phyloP scores from a whole-genome alignment of 2,113 vertebrate genomes.

The Acrocephalus arundinaceus region DNA sequence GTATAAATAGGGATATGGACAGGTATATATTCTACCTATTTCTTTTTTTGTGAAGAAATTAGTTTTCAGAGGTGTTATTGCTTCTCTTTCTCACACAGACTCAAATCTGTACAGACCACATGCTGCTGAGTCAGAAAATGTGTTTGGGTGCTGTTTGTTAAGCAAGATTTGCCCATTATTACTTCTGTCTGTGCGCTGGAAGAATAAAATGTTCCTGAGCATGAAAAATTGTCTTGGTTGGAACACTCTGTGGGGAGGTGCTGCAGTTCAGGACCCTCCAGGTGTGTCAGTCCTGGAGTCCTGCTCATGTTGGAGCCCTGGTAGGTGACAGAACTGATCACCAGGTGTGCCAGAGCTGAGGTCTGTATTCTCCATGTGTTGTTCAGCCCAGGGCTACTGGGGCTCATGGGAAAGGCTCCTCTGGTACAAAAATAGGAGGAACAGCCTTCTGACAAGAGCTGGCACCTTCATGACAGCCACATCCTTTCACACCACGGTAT shows the following conservation, averaged over 20 bases:
- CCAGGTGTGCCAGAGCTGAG: rapidly evolving
- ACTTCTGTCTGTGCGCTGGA: not conserved
- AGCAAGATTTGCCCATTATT: not conserved
- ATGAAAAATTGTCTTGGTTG: not conserved
- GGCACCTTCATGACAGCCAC: slow-evolving; percentile 61
- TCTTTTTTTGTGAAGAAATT: not conserved
- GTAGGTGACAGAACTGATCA: rapidly evolving
- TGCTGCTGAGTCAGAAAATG: not conserved
- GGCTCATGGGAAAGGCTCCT: not conserved
- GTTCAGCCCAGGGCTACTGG: not conserved
- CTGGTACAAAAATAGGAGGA: slow-evolving; percentile 27
- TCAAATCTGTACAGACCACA: not conserved
- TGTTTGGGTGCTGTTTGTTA: not conserved
- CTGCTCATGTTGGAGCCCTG: not conserved
- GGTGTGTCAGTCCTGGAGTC: not conserved
- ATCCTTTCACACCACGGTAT: slow-evolving; percentile 66
- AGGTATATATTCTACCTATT: not conserved
- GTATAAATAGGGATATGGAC: not conserved
- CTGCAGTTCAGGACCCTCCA: not conserved
- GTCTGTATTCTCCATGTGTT: rapidly evolving
- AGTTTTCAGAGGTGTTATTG: not conserved
- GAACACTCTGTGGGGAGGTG: not conserved
- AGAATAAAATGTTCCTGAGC: rapidly evolving
- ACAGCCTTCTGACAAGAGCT: slow-evolving; percentile 16
- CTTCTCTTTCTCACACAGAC: not conserved